Evolutionary conservation across 2,888 invertebrate species (phyloP), one percentile per base, ranked within the genome.

Genomic region (Suillia variegata): DNA sequence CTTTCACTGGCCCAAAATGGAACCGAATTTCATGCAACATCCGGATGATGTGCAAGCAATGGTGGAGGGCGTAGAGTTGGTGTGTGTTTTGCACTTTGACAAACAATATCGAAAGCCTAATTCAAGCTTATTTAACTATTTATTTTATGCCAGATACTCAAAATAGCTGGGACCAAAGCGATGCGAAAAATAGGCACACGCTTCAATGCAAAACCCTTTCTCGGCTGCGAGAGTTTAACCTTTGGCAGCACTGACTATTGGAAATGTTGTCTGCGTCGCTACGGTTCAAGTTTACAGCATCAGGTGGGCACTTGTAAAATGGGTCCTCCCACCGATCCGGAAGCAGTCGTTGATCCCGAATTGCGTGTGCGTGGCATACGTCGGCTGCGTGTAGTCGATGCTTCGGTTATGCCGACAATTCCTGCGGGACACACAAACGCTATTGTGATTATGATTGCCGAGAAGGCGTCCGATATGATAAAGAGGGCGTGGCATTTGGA

Each of bases 11-110:
- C 96, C 96, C 0, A 82, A 86, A 56, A 88, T 96, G 73, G 85
- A 92, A 52, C 88, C 93, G 0, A 94, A 96, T 82, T 96, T 94
- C 80, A 90, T 94, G 76, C 84, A 87, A 56, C 82, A 89, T 70
- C 85, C 86, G 2, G 85, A 87, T 24, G 96, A 96, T 77, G 72
- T 93, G n/a, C 80, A 84, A 18, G 87, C 88, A 4, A 84, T 94
- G 82, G 85, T 91, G 12, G 89, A 91, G 76, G 93, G 92, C 42
- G 85, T 91, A 33, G 87, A 89, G 74, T 83, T 89, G 84, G 92
- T 91, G 77, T 82, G 80, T 68, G 34, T 26, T 22, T 51, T 38
- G 12, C 38, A 38, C 38, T n/a, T n/a, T n/a, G n/a, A n/a, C n/a
- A n/a, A n/a, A n/a, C n/a, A n/a, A n/a, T n/a, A n/a, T n/a, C n/a